Percentiles rank a stretch among this genome's conserved stretches.
Conservation (phyloP, 2,113 vertebrate species). For the Picathartes gymnocephalus region DNA sequence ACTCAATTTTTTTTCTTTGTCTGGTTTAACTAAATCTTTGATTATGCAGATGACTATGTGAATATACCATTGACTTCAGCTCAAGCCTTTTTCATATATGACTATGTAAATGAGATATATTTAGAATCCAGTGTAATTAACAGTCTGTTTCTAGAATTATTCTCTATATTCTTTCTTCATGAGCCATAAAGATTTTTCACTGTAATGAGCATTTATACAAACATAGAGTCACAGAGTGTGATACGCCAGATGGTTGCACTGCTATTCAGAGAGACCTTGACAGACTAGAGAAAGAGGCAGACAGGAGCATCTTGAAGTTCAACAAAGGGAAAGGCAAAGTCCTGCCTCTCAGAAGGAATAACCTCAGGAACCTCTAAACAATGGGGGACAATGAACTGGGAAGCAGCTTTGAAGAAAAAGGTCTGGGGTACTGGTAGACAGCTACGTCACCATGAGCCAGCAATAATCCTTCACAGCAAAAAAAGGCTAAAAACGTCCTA, state of each 20-base stretch:
- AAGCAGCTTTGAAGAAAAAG: neutral
- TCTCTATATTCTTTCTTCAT: neutral
- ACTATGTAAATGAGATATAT: neutral
- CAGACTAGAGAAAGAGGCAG: neutral
- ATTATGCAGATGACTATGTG: neutral
- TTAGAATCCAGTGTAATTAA: neutral
- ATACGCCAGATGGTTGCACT: neutral
- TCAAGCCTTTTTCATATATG: neutral
- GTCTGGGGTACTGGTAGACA: neutral
- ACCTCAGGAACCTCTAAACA: neutral
- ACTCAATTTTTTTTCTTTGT: neutral
- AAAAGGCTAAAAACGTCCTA: neutral
- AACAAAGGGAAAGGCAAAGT: neutral
- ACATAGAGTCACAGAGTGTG: neutral
- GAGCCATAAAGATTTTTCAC: neutral
- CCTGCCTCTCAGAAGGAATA: neutral
- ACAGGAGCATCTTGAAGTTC: neutral
- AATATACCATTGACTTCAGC: neutral
- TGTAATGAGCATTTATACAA: neutral
- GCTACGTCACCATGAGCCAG: fast-evolving
- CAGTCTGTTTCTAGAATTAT: neutral
- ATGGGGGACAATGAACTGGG: fast-evolving
- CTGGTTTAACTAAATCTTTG: neutral
- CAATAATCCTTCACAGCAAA: neutral
- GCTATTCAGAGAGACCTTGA: neutral